Percentiles rank a stretch among this genome's conserved stretches.
phyloP scores from a whole-genome alignment of 2,113 vertebrate species.

The Orycteropus afer region DNA sequence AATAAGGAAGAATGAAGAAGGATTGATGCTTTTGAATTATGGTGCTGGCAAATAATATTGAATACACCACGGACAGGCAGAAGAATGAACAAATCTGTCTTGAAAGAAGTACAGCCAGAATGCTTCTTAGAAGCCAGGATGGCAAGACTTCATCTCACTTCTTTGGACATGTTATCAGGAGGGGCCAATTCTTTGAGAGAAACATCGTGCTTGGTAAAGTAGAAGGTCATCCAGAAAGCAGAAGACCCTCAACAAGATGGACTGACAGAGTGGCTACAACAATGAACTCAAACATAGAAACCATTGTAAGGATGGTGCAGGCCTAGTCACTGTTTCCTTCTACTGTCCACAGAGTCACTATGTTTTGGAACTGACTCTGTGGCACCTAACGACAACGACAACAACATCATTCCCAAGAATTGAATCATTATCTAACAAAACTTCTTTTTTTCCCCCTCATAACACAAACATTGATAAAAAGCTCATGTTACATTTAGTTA shows the following conservation, averaged over 20 bases:
- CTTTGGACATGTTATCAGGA: neutral
- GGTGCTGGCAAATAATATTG: neutral
- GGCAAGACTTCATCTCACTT: too few species aligned
- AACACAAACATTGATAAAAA: neutral
- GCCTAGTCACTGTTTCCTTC: neutral
- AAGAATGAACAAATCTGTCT: neutral
- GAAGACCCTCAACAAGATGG: neutral
- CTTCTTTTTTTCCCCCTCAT: neutral
- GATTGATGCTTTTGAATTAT: neutral
- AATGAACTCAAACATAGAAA: neutral
- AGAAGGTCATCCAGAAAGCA: neutral
- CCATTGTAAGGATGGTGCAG: neutral
- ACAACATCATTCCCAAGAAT: neutral
- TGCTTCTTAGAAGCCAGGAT: neutral
- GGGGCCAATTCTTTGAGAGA: neutral
- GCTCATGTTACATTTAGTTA: neutral
- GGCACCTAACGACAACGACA: neutral
- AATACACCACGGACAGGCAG: neutral
- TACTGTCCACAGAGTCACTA: neutral
- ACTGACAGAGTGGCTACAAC: neutral
- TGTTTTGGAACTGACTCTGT: neutral
- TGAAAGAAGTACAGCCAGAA: neutral
- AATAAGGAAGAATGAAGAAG: neutral
- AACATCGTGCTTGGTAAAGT: neutral
- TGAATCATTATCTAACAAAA: constrained; percentile 10